Conservation (phyloP, 1,140 invertebrate species). For the Drosophila mayri region DNA sequence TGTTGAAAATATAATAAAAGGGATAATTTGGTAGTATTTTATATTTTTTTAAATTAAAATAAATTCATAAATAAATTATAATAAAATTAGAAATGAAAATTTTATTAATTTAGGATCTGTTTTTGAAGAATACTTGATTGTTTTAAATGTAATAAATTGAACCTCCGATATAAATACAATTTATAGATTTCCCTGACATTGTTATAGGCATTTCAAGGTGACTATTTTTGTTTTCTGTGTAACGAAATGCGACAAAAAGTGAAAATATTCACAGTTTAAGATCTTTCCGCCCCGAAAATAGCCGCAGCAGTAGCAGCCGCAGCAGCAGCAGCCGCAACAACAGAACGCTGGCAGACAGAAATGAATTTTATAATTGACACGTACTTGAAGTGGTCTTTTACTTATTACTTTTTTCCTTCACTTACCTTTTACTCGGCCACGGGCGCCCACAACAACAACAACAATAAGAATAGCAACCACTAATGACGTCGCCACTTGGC, state of each 20-base stretch:
- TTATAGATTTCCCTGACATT: background rate
- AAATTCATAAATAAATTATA: too few relatives aligned
- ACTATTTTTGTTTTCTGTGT: conserved; percentile 7
- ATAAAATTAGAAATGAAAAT: too few relatives aligned
- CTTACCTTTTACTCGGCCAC: conserved; percentile 52
- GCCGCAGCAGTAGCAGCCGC: conserved; percentile 28
- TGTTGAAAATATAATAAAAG: too few relatives aligned
- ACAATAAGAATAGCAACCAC: conserved; percentile 22
- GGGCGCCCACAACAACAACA: conserved; percentile 41
- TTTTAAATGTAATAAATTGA: background rate
- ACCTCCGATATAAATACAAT: background rate
- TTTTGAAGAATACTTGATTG: background rate
- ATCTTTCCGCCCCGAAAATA: conserved; percentile 48
- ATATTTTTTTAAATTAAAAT: too few relatives aligned
- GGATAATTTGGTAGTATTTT: too few relatives aligned
- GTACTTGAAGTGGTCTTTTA: conserved; percentile 67
- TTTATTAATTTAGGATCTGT: too few relatives aligned
- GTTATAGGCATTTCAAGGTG: background rate
- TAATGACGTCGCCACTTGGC: conserved; percentile 41
- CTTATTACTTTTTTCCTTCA: conserved; percentile 48
- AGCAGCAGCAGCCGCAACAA: conserved; percentile 13
- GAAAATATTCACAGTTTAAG: conserved; percentile 52
- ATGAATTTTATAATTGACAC: conserved; percentile 73
- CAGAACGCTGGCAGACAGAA: conserved; percentile 12
- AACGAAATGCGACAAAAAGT: conserved; percentile 35